phyloP scores from a whole-genome alignment of 2,888 invertebrate species.

The Pecten maximus region DNA sequence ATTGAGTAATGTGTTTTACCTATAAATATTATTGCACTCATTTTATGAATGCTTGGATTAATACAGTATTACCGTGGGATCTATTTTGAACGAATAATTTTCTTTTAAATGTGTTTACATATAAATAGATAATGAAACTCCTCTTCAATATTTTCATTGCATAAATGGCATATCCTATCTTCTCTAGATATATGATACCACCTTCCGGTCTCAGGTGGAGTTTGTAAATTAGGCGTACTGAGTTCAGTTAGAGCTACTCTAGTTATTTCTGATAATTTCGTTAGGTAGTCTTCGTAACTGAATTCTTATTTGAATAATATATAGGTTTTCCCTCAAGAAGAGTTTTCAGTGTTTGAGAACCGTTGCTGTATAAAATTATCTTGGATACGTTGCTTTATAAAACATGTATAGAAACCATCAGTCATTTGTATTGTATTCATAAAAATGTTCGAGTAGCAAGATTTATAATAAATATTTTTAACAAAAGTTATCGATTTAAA shows the following conservation, averaged over 20 bases:
- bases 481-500: conserved; percentile 36
- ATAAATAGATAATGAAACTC: too few relatives aligned
- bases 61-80: too few relatives aligned
- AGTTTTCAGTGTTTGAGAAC: conserved; percentile 35
- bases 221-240: background rate
- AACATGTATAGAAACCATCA: background rate
- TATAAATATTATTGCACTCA: too few relatives aligned
- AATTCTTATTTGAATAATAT: conserved; percentile 36
- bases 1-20: too few relatives aligned
- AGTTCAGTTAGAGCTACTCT: background rate
- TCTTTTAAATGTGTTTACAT: too few relatives aligned
- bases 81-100: too few relatives aligned
- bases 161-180: too few relatives aligned
- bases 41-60: too few relatives aligned
- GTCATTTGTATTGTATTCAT: background rate
- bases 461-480: conserved; percentile 26
- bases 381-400: conserved; percentile 27
- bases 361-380: conserved; percentile 36
- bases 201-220: background rate
- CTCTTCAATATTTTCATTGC: too few relatives aligned
- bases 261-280: conserved; percentile 24
- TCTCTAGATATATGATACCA: too few relatives aligned
- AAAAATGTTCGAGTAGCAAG: background rate
- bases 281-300: conserved; percentile 11
- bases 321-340: conserved; percentile 36